Evolutionary conservation across 1,140 invertebrate species (phyloP).

Genomic region (honey bee (Apis mellifera)): Amel_HAv3.1 CM009934.2:8233501-8234000

Average conservation of each 20-base stretch:
- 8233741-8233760: slow-evolving; percentile 9
- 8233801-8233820: neutral
- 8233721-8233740: slow-evolving; percentile 14
- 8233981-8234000: no score
- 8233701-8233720: slow-evolving; percentile 20
- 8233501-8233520: slow-evolving; percentile 55
- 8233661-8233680: slow-evolving; percentile 37
- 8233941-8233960: no score
- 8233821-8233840: neutral
- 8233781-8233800: slow-evolving; percentile 3
- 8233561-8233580: slow-evolving; percentile 57
- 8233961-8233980: no score
- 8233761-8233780: neutral
- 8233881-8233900: no score
- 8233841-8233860: neutral
- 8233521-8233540: slow-evolving; percentile 47
- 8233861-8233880: neutral
- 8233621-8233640: slow-evolving; percentile 16
- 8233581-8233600: slow-evolving; percentile 59
- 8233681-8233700: slow-evolving; percentile 37
- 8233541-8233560: slow-evolving; percentile 26
- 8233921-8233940: no score
- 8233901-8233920: no score
- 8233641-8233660: slow-evolving; percentile 46
- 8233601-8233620: slow-evolving; percentile 45